phyloP scores from a whole-genome alignment of 2,888 invertebrate genomes.

The Cryptus armator region DNA sequence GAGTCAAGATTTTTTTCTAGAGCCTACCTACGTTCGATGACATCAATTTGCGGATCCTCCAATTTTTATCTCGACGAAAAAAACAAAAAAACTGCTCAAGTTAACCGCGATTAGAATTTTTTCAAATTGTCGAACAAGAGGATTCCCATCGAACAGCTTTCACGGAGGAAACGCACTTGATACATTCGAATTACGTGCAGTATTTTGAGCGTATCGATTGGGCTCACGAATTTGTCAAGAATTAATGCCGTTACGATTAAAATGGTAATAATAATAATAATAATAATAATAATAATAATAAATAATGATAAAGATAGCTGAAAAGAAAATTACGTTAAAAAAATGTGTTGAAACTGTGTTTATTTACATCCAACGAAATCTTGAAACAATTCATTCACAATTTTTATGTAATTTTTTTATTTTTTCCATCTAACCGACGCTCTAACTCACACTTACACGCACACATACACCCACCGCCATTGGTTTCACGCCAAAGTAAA shows the following conservation, averaged over 20 bases:
- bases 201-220: slow-evolving; percentile 43
- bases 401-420: slow-evolving; percentile 53
- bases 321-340: slow-evolving; percentile 49
- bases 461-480: slow-evolving; percentile 50
- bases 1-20: neutral
- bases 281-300: slow-evolving; percentile 57
- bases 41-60: slow-evolving; percentile 11
- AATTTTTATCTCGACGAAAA: slow-evolving; percentile 31
- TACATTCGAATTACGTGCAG: slow-evolving; percentile 60
- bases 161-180: slow-evolving; percentile 34
- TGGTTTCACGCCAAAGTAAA: slow-evolving; percentile 45
- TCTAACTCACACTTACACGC: slow-evolving; percentile 49
- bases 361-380: slow-evolving; percentile 80
- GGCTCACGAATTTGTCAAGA: slow-evolving; percentile 56
- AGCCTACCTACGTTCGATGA: slow-evolving; percentile 32
- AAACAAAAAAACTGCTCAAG: slow-evolving; percentile 14
- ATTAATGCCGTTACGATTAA: slow-evolving; percentile 57
- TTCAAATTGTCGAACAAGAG: neutral
- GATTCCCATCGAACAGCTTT: slow-evolving; percentile 14
- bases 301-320: slow-evolving; percentile 59
- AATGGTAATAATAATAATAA: slow-evolving; percentile 44
- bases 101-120: slow-evolving; percentile 3
- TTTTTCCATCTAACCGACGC: slow-evolving; percentile 56
- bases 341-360: slow-evolving; percentile 74
- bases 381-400: slow-evolving; percentile 75